A percentile compares a stretch with the other conserved stretches of the same genome.
Conservation (phyloP, 2,888 invertebrate genomes). For the Epiblema foenella region DNA sequence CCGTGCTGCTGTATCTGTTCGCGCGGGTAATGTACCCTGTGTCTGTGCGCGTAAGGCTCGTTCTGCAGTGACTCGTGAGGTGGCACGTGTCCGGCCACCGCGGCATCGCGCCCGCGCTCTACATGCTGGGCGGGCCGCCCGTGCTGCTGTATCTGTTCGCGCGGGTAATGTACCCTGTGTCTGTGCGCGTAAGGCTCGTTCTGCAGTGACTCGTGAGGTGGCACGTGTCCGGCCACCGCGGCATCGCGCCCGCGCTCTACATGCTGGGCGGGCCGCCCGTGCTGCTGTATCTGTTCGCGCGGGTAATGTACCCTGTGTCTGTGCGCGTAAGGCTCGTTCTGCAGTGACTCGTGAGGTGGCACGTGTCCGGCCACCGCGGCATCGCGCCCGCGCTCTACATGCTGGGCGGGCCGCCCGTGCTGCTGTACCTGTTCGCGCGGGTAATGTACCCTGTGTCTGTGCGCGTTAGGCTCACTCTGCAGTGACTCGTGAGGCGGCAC, state of each 20-base stretch:
- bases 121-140: slow-evolving; percentile 86
- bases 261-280: slow-evolving; percentile 87
- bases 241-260: slow-evolving; percentile 82
- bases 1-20: slow-evolving; percentile 87
- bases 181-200: background rate
- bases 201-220: slow-evolving; percentile 52
- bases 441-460: slow-evolving; percentile 61
- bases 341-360: slow-evolving; percentile 54
- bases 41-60: background rate
- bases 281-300: slow-evolving; percentile 88
- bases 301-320: slow-evolving; percentile 70
- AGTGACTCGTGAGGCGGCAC: slow-evolving; percentile 55
- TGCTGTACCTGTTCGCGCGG: slow-evolving; percentile 88
- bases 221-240: slow-evolving; percentile 76
- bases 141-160: slow-evolving; percentile 88
- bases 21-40: slow-evolving; percentile 82
- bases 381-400: slow-evolving; percentile 82
- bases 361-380: slow-evolving; percentile 77
- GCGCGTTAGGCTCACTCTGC: background rate
- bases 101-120: slow-evolving; percentile 83
- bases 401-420: slow-evolving; percentile 87
- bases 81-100: slow-evolving; percentile 74
- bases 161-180: slow-evolving; percentile 72
- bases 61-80: slow-evolving; percentile 49
- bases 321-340: background rate